Evolutionary conservation across 2,113 vertebrate genomes (phyloP).

Genomic region (Acrocephalus kingi): DNA sequence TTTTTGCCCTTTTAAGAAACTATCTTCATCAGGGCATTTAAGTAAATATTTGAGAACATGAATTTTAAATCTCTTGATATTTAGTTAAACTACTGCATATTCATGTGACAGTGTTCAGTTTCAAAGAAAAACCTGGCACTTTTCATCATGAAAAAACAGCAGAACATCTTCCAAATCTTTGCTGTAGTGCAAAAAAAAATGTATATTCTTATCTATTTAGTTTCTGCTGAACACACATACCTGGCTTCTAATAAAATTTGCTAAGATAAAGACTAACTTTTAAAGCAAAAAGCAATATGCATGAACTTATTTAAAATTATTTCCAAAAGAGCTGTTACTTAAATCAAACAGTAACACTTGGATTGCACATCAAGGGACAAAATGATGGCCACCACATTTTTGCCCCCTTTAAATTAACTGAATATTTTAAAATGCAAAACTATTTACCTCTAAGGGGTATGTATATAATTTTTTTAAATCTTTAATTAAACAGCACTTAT

Average conservation of each 20-base stretch:
- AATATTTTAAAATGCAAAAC: neutral
- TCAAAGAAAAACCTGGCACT: neutral
- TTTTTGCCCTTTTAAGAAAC: neutral
- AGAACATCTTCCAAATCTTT: neutral
- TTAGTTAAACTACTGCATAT: slow-evolving; percentile 7
- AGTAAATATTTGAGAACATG: neutral
- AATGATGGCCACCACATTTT: neutral
- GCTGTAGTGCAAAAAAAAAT: neutral
- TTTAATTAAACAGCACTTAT: neutral
- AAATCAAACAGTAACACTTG: neutral
- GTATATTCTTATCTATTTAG: neutral
- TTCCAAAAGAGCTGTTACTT: neutral
- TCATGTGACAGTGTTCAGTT: neutral
- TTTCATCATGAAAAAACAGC: neutral
- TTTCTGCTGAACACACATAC: neutral
- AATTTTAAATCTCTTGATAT: neutral
- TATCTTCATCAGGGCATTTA: neutral
- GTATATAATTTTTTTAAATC: accelerated
- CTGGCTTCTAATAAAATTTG: neutral
- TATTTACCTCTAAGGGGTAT: neutral
- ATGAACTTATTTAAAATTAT: neutral
- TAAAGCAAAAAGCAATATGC: neutral
- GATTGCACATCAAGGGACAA: neutral
- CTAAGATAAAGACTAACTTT: neutral
- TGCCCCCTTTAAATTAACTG: neutral